These are phyloP conservation scores for Drosophila buzzatii DNA, from an alignment of 2,888 invertebrate genomes.

Conservation along the genomic window DNA sequence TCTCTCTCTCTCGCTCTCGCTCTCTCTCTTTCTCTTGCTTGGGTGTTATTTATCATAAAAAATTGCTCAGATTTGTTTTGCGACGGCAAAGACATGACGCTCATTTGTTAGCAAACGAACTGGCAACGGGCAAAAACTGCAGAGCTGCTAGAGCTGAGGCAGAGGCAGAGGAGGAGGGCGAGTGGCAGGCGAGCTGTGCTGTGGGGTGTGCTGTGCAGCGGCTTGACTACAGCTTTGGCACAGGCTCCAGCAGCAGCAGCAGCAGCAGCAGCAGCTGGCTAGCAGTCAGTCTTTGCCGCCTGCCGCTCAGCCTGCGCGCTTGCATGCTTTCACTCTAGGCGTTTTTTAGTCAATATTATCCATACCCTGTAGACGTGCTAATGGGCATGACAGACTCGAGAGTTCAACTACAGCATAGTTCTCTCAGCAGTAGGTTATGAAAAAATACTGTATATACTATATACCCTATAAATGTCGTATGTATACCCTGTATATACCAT, in stretches of 20 bases:
- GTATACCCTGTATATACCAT: no score
- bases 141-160: neutral
- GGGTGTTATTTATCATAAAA: slow-evolving; percentile 79
- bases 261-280: slow-evolving; percentile 10
- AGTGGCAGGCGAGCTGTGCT: neutral
- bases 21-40: slow-evolving; percentile 12
- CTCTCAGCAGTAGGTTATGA: neutral
- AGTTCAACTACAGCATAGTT: no score
- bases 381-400: neutral
- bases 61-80: slow-evolving; percentile 79
- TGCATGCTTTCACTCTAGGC: slow-evolving; percentile 42
- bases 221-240: slow-evolving; percentile 16
- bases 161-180: neutral
- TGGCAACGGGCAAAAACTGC: slow-evolving; percentile 33
- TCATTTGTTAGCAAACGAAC: slow-evolving; percentile 75
- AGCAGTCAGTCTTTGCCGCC: neutral
- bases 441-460: neutral
- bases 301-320: slow-evolving; percentile 1
- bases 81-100: slow-evolving; percentile 80
- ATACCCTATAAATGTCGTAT: neutral
- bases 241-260: slow-evolving; percentile 18
- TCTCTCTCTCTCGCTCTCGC: neutral
- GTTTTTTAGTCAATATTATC: slow-evolving; percentile 7
- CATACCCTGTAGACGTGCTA: slow-evolving; percentile 29
- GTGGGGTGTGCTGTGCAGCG: neutral